Base-by-base conservation (phyloP, 2,113 vertebrate genomes). In the Dipodomys stephensi region DNA sequence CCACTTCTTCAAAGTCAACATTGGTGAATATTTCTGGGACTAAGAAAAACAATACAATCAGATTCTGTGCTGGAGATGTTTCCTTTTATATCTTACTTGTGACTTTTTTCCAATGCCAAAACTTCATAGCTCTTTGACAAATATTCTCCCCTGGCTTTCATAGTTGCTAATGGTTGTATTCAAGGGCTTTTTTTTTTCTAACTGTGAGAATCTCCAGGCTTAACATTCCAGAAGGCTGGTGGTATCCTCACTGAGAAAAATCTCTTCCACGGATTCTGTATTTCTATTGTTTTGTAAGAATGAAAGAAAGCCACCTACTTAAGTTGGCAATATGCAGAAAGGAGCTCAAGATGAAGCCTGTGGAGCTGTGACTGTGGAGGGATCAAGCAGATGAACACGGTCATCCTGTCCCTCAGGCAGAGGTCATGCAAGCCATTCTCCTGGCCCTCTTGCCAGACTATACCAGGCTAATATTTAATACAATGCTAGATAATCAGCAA, bases 1-100 rank as follows among this genome's bases (percentile, higher is more conserved):
- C 87, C 64, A 46, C 60, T 91, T 88, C 39, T 20, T 83, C 65
- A 91, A 91, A 90, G n/a, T 73, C 93, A 90, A 77, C 57, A 65
- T 8, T n/a, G 53, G 22, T 87, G 39, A 92, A 83, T 49, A 39
- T 81, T 77, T 94, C 79, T 71, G 64, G 69, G 60, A 84, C 85
- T 79, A 93, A 94, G 83, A 35, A 72, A 91, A 94, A 72, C 65
- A 92, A 25, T 32, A n/a, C 53, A 30, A 73, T 49, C 32, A 44
- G 46, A 87, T 87, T 93, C 92, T 32, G 64, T 88, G 83, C 53
- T 80, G 11, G 46, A 44, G 46, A 76, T 49, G 57, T 67, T 79
- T 53, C 85, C 62, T 72, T 90, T 91, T 76, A n/a, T 68, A 79
- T 64, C 92, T 93, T 19, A 79, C 46, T 7, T 90, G 60, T 90